Evolutionary conservation across 2,113 vertebrate species (phyloP).

Genomic region (Erinaceus europaeus): DNA sequence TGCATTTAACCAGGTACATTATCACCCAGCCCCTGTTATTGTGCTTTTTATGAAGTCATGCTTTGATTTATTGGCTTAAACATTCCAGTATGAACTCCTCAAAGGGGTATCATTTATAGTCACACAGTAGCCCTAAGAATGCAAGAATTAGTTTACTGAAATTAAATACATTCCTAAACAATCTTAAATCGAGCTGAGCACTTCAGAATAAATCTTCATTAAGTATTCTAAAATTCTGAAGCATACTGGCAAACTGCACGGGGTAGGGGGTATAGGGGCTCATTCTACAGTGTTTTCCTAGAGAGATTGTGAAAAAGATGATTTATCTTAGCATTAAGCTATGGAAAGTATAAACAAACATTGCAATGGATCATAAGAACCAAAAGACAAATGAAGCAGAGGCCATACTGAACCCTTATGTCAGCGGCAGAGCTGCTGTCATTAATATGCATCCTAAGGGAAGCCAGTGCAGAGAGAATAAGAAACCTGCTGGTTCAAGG

Average conservation of each 20-base stretch:
- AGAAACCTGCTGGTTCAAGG: conserved; percentile 46
- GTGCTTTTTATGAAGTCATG: not conserved
- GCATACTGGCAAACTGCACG: not conserved
- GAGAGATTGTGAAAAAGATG: not conserved
- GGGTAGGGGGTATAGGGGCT: not conserved
- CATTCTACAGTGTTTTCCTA: not conserved
- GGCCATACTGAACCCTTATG: not conserved
- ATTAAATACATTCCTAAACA: not conserved
- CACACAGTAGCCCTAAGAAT: not conserved
- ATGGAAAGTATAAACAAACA: not conserved
- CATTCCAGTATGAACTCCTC: not conserved
- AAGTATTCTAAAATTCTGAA: not conserved
- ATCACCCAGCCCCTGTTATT: too few species aligned
- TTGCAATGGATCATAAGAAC: not conserved
- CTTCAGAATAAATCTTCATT: not conserved
- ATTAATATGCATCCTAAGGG: not conserved
- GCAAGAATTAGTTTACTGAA: not conserved
- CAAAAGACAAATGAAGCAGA: not conserved
- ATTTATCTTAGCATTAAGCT: not conserved
- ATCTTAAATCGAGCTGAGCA: not conserved
- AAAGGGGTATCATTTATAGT: not conserved
- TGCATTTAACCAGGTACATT: too few species aligned
- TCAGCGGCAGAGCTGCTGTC: not conserved
- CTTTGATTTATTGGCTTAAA: not conserved
- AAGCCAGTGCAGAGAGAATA: not conserved